These are phyloP conservation scores for Lithophane ornitopus DNA, from an alignment of 2,888 invertebrate species.

Conservation along the genomic window DNA sequence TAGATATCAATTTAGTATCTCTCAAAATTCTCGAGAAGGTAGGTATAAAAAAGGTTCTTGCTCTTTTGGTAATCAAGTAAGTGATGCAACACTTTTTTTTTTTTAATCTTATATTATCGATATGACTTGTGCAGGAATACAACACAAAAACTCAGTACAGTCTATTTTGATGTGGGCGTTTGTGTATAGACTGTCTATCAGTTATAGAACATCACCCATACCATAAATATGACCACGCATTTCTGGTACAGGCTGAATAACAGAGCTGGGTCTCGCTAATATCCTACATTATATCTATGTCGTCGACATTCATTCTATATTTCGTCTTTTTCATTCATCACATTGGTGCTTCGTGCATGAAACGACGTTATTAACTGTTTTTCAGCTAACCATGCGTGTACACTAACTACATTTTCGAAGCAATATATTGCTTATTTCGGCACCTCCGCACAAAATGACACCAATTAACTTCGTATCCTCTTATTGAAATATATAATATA, in stretches of 20 bases:
- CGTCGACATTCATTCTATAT: constrained; percentile 57
- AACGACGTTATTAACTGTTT: constrained; percentile 57
- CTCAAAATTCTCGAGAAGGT: not conserved
- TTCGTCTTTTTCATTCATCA: constrained; percentile 59
- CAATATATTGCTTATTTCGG: constrained; percentile 61
- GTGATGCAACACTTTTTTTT: not conserved
- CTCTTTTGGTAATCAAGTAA: not conserved
- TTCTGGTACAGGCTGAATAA: constrained; percentile 28
- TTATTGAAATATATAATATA: constrained; percentile 26
- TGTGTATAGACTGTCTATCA: not conserved
- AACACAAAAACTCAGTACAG: not conserved
- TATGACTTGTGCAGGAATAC: not conserved
- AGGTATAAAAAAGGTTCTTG: not conserved
- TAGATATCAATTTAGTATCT: not conserved
- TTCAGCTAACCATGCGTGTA: constrained; percentile 52
- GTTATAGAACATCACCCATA: not conserved
- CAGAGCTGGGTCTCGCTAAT: constrained; percentile 60
- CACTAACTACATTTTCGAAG: constrained; percentile 57
- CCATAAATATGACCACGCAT: constrained; percentile 1
- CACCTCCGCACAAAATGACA: constrained; percentile 54
- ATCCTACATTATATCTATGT: constrained; percentile 50
- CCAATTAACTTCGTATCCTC: constrained; percentile 29
- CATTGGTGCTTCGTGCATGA: constrained; percentile 73
- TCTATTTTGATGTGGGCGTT: not conserved
- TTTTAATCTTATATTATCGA: not conserved